These are phyloP conservation scores for Brachyptera risi DNA, from an alignment of 2,888 invertebrate genomes.

Conservation along the genomic window DNA sequence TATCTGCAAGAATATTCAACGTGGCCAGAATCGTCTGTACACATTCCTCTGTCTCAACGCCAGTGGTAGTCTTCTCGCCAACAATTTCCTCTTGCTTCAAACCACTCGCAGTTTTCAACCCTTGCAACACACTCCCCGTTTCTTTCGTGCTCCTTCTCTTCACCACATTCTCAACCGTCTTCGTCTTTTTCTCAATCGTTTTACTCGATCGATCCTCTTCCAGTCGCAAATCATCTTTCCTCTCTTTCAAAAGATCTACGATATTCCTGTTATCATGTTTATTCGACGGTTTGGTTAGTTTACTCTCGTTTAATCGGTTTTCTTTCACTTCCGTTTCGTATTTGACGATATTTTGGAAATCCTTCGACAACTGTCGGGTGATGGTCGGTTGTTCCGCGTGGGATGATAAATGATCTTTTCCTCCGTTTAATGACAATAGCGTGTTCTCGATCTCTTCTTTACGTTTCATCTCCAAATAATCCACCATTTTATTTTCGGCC, in stretches of 20 bases:
- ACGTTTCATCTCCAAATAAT: background rate
- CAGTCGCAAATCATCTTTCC: too few relatives aligned
- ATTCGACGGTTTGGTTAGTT: constrained; percentile 35
- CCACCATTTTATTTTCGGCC: background rate
- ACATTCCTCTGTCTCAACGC: constrained; percentile 6
- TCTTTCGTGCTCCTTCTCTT: too few relatives aligned
- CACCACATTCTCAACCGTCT: too few relatives aligned
- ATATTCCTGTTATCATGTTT: too few relatives aligned
- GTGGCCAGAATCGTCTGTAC: constrained; percentile 13
- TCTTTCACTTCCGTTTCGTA: background rate
- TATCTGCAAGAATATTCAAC: constrained; percentile 19
- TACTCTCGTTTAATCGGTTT: background rate
- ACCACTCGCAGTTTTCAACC: background rate
- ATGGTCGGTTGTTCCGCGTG: background rate
- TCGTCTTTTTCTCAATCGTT: too few relatives aligned
- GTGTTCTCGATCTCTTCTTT: too few relatives aligned
- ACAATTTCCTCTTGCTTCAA: background rate
- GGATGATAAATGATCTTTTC: too few relatives aligned
- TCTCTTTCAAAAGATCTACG: too few relatives aligned
- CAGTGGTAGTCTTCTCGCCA: background rate
- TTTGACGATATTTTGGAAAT: background rate
- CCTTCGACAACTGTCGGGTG: background rate
- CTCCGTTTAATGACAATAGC: too few relatives aligned
- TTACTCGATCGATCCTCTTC: too few relatives aligned
- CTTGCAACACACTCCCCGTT: too few relatives aligned